These are phyloP conservation scores for Heliocidaris erythrogramma DNA, from an alignment of 35 echinoderm and acorn worm genomes.

Conservation along the genomic window DNA sequence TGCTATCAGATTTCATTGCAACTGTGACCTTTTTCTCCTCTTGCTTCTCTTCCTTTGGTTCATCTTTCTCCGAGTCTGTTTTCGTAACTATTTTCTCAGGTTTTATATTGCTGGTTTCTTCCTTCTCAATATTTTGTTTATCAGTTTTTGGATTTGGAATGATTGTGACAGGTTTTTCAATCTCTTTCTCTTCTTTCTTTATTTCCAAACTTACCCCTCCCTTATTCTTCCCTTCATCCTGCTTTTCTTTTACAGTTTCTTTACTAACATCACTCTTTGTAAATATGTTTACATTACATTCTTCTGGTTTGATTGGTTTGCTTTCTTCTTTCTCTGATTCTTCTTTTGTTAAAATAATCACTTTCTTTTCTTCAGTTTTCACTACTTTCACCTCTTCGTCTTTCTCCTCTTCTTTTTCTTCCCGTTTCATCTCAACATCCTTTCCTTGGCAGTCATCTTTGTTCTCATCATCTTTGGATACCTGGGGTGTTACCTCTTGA, in stretches of 20 bases:
- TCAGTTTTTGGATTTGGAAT: conserved; percentile 15
- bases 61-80: conserved; percentile 12
- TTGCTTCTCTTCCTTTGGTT: background rate
- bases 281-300: background rate
- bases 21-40: conserved; percentile 22
- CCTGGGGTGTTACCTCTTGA: background rate
- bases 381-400: conserved; percentile 45
- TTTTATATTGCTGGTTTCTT: background rate
- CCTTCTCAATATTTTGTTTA: conserved; percentile 24
- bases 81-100: background rate
- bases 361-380: conserved; percentile 22
- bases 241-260: background rate
- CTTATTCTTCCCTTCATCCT: background rate
- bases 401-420: conserved; percentile 33
- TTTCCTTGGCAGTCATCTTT: background rate
- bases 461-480: background rate
- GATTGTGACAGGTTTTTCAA: background rate
- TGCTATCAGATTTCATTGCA: conserved; percentile 2
- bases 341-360: conserved; percentile 7
- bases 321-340: background rate
- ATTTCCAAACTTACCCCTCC: background rate
- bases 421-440: conserved; percentile 24
- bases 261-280: background rate
- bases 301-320: conserved; percentile 26
- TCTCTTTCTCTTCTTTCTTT: background rate